Percentiles rank a stretch among this genome's conserved stretches.
Evolutionary conservation across 1,140 invertebrate species (phyloP).

Genomic region (Halesus radiatus): DNA sequence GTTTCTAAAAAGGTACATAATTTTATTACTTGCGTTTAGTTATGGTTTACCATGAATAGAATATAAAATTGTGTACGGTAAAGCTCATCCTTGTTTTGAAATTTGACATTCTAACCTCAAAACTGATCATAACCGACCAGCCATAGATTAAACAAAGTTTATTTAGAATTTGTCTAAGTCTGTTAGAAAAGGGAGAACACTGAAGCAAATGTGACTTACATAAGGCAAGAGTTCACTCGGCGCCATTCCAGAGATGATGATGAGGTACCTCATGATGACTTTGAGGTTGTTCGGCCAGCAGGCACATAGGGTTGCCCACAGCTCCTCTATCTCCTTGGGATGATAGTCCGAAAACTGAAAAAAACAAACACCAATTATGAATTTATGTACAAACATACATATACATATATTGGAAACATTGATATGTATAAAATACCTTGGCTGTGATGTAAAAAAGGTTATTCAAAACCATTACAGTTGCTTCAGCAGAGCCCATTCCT

Average conservation of each 20-base stretch:
- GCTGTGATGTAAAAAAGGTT: slow-evolving; percentile 98
- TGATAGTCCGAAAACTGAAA: slow-evolving; percentile 94
- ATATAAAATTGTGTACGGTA: too few relatives aligned
- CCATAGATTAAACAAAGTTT: too few relatives aligned
- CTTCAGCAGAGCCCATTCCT: slow-evolving; percentile 97
- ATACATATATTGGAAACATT: too few relatives aligned
- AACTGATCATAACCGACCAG: too few relatives aligned
- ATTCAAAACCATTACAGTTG: slow-evolving; percentile 99
- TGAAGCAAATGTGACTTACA: slow-evolving; percentile 72
- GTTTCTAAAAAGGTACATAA: too few relatives aligned
- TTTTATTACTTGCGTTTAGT: too few relatives aligned
- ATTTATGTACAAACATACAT: too few relatives aligned
- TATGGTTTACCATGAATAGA: too few relatives aligned
- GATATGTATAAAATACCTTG: slow-evolving; percentile 75
- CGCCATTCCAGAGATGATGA: slow-evolving; percentile 96
- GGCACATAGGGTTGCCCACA: slow-evolving; percentile 95
- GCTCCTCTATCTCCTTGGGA: slow-evolving; percentile 93
- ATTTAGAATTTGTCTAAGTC: too few relatives aligned
- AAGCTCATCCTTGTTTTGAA: too few relatives aligned
- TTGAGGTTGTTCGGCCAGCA: slow-evolving; percentile 98
- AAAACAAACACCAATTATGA: slow-evolving; percentile 30
- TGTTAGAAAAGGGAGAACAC: too few relatives aligned
- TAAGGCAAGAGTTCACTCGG: slow-evolving; percentile 91
- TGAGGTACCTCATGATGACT: slow-evolving; percentile 97
- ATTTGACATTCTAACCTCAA: too few relatives aligned